Evolutionary conservation across 2,888 invertebrate genomes (phyloP), one percentile per base, ranked within the genome.

Genomic region (Tetragnatha montana): DNA sequence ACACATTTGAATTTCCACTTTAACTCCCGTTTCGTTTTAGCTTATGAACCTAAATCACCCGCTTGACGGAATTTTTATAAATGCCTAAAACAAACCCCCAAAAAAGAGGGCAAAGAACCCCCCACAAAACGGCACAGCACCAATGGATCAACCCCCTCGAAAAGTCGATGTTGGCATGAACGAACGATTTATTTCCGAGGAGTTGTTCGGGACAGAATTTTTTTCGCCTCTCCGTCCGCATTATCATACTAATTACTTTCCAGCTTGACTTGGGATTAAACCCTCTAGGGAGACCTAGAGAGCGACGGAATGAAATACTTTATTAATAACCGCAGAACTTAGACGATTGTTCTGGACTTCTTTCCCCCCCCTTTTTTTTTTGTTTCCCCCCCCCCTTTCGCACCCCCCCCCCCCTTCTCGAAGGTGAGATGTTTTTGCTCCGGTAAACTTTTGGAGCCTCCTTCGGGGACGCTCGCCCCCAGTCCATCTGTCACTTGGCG

Each of bases 211-310:
- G 71, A 35, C 35, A 35, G 35, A 35, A 35, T 49, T 78, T 81
- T 73, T 74, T 80, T 84, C 60, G 22, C 35, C 21, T 14, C 22
- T 69, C 21, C 60, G 51, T 70, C 73, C 89, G 49, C 89, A 89
- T 89, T 89, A 89, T 85, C 89, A 89, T 89, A 89, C 89, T 89
- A 89, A 89, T 89, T 89, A 89, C 85, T 89, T 84, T 85, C 85
- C 89, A 78, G 89, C 89, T 89, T 89, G 89, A 74, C 71, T 78
- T 17, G 89, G 85, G 89, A 89, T 81, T 89, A 85, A 78, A 71
- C 76, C 81, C 85, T 81, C 81, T 71, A n/a, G 81, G 85, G 88
- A 82, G 68, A 47, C 19, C 68, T 22, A 81, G 81, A 82, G 88
- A 49, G 70, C 81, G 71, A 21, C 47, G 78, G 78, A 88, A 88